Conservation (phyloP, 2,797 vertebrate genomes). For the Ficedula albicollis region DNA sequence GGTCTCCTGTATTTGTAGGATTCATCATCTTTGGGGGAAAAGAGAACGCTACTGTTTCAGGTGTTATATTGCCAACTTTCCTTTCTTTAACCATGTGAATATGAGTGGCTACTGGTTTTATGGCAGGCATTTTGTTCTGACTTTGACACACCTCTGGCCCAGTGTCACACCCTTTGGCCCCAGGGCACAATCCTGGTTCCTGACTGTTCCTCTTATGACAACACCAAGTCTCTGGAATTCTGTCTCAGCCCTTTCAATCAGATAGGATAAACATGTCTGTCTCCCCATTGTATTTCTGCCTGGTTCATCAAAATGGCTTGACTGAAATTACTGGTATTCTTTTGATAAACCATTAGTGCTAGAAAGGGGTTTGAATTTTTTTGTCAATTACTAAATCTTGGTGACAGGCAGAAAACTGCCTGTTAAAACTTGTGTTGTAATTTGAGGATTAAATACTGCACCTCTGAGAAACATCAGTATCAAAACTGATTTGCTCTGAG, state of each 20-base stretch:
- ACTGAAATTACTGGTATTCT: conserved; percentile 58
- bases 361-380: conserved; percentile 32
- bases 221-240: conserved; percentile 55
- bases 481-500: conserved; percentile 71
- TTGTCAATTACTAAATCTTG: conserved; percentile 76
- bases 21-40: not conserved
- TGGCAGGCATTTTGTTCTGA: conserved; percentile 19
- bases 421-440: conserved; percentile 91
- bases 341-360: conserved; percentile 75
- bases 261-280: conserved; percentile 74
- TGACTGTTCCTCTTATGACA: conserved; percentile 52
- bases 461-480: conserved; percentile 83
- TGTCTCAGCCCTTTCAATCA: conserved; percentile 81
- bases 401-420: conserved; percentile 78
- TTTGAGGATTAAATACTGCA: conserved; percentile 90
- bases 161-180: conserved; percentile 56
- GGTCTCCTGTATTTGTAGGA: not conserved
- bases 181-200: conserved; percentile 16
- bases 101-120: conserved; percentile 16
- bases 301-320: conserved; percentile 39
- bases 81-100: conserved; percentile 7
- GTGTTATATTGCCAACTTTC: not conserved
- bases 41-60: not conserved
- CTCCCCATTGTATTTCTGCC: conserved; percentile 45
- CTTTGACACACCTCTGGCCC: conserved; percentile 32